phyloP scores from a whole-genome alignment of 2,113 vertebrate species.

The Buteo buteo region DNA sequence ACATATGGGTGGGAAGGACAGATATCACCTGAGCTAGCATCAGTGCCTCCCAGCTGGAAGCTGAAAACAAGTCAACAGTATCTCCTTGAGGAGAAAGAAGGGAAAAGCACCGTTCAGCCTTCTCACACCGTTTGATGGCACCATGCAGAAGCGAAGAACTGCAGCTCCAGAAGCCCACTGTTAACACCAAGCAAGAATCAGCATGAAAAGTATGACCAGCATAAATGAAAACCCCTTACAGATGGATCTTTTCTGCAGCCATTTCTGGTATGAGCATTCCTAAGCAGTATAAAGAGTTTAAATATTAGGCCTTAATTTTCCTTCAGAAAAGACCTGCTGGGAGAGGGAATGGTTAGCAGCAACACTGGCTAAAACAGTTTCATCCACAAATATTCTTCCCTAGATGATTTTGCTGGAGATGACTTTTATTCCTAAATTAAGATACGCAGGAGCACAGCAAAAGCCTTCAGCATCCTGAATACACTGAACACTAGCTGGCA shows the following conservation, averaged over 20 bases:
- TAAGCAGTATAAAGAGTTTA: background rate
- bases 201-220: background rate
- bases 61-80: background rate
- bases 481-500: background rate
- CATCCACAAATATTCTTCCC: background rate
- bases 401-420: background rate
- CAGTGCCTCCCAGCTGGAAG: background rate
- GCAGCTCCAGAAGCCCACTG: background rate
- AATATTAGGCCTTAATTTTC: background rate
- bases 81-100: background rate
- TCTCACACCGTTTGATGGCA: background rate
- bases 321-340: background rate
- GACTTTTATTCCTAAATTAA: background rate
- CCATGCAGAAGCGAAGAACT: background rate
- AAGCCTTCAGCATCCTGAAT: background rate
- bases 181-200: background rate
- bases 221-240: background rate
- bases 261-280: background rate
- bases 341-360: background rate
- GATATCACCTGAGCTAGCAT: conserved; percentile 4
- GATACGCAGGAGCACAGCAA: background rate
- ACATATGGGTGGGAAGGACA: background rate
- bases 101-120: conserved; percentile 15
- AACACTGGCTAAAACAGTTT: background rate
- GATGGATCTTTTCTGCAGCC: background rate